phyloP scores from a whole-genome alignment of 2,888 invertebrate species.

The Trichogramma evanescens region DNA sequence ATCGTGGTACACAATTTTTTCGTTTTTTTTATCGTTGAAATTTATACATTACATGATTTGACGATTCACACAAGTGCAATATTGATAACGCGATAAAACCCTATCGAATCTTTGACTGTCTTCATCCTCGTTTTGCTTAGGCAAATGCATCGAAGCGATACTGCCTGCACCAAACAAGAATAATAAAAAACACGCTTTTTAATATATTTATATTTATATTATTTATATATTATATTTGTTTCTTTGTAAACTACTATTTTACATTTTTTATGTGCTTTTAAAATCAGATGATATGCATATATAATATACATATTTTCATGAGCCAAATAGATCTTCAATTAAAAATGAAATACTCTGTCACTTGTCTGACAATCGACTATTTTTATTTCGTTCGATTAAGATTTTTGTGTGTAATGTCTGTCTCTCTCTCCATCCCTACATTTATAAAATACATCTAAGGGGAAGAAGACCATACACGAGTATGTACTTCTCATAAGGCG shows the following conservation, averaged over 20 bases:
- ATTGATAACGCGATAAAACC: no score
- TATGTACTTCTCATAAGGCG: conserved; percentile 36
- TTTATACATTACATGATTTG: conserved; percentile 17
- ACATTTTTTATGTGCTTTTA: not conserved
- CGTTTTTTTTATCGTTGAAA: conserved; percentile 10
- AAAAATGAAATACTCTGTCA: conserved; percentile 21
- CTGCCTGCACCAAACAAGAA: no score
- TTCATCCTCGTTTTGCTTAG: no score
- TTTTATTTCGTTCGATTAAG: not conserved
- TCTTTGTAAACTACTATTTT: not conserved
- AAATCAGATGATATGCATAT: conserved; percentile 23
- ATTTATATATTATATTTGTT: no score
- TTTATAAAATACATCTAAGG: conserved; percentile 33
- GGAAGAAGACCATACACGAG: conserved; percentile 28
- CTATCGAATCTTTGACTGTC: no score
- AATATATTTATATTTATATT: no score
- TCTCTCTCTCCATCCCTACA: conserved; percentile 32
- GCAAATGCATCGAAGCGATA: no score
- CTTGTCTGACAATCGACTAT: conserved; percentile 31
- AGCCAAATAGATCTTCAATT: conserved; percentile 31
- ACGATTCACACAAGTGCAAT: not conserved
- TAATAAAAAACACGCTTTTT: no score
- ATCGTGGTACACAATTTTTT: conserved; percentile 14
- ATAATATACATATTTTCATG: conserved; percentile 37
- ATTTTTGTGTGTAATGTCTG: conserved; percentile 29